Base-by-base conservation (phyloP, 2,888 invertebrate species). In the Fragum whitleyi region DNA sequence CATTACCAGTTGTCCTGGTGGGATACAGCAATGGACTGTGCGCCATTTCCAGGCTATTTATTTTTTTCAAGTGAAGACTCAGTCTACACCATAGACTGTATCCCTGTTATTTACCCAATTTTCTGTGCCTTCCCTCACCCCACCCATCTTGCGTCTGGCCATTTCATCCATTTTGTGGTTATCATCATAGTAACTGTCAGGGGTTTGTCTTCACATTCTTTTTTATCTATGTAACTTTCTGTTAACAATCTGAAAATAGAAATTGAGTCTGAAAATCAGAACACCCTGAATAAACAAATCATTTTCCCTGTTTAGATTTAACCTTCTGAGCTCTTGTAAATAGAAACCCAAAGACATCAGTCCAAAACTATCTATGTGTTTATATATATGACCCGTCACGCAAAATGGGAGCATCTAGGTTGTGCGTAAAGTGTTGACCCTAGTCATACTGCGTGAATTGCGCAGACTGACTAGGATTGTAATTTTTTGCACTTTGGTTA, bases 1-100 rank as follows among this genome's bases (percentile, higher is more conserved):
- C 84, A 61, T 70, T 73, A 16, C 74, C 70, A 28, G 47, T 26
- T n/a, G 32, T 65, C 42, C 65, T 21, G 62, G 51, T 5, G 32
- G 69, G 69, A 53, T 9, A 69, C n/a, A 69, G 21, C 53, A 69
- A 29, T 19, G 69, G 69, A 53, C 69, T 53, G 53, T 28, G 29
- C 5, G 69, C 69, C 69, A 69, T 69, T 23, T 26, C 29, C 28
- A 21, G 6, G 3, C 9, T 7, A 57, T 57, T 21, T 57, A 21
- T 23, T 14, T 14, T 21, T 21, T 21, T 57, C n/a, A 23, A 57
- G 26, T 57, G 14, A 11, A 28, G 23, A 47, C 47, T 3, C 47
- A 47, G 47, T 47, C 47, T 47, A 47, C 14, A 47, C n/a, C 5
- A 47, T 47, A 47, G 47, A 47, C 47, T 47, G 47, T 47, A 47